These are phyloP conservation scores for Belgica antarctica DNA, from an alignment of 2,888 invertebrate genomes.

Conservation along the genomic window DNA sequence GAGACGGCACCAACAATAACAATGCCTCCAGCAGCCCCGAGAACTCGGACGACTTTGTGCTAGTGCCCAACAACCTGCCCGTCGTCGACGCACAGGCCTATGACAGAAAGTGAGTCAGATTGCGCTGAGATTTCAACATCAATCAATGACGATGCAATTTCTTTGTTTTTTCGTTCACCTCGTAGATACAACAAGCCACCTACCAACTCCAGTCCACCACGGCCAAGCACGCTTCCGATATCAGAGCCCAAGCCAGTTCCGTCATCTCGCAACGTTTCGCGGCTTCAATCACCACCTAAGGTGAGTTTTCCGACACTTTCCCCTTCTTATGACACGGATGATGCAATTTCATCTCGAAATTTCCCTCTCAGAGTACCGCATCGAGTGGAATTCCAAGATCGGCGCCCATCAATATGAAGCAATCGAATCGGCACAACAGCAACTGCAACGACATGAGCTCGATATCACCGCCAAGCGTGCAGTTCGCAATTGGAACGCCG, in stretches of 20 bases:
- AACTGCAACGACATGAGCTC: conserved; percentile 79
- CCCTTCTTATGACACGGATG: background rate
- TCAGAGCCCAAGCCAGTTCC: conserved; percentile 78
- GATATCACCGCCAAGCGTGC: conserved; percentile 87
- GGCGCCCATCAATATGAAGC: conserved; percentile 80
- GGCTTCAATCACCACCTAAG: conserved; percentile 46
- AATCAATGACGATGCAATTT: conserved; percentile 13
- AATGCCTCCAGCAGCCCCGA: conserved; percentile 65
- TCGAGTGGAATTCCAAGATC: conserved; percentile 69
- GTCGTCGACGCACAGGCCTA: conserved; percentile 56
- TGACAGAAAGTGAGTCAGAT: conserved; percentile 50
- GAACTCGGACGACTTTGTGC: conserved; percentile 74
- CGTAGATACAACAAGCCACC: conserved; percentile 48
- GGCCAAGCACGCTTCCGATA: conserved; percentile 68
- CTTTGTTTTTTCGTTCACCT: conserved; percentile 7
- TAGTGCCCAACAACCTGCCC: conserved; percentile 70
- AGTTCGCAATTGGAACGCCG: conserved; percentile 84
- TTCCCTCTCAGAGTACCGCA: conserved; percentile 7
- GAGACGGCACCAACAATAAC: conserved; percentile 53
- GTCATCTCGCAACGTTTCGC: conserved; percentile 55
- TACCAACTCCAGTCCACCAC: conserved; percentile 60
- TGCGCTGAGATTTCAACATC: conserved; percentile 16
- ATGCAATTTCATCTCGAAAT: background rate
- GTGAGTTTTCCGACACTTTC: conserved; percentile 31
- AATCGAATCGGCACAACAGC: conserved; percentile 68